Evolutionary conservation across 2,797 vertebrate species (phyloP).

Genomic region (Champsocephalus esox): DNA sequence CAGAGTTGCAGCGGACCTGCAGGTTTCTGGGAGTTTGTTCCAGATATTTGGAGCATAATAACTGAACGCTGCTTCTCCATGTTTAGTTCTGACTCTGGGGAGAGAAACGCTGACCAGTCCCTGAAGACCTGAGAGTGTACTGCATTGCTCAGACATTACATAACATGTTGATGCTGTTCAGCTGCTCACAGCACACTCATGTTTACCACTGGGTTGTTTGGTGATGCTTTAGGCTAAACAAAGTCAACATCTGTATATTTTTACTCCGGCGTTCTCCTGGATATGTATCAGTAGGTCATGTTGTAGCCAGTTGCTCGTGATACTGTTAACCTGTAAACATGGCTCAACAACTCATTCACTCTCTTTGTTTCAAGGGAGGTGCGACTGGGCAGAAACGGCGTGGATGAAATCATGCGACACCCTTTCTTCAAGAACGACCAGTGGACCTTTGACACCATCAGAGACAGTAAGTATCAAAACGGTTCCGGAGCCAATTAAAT

Average conservation of each 20-base stretch:
- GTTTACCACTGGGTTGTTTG: neutral
- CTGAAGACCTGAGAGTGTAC: too few relatives aligned
- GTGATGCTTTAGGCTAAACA: neutral
- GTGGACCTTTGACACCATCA: slow-evolving; percentile 97
- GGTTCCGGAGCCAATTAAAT: neutral
- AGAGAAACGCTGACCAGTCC: too few relatives aligned
- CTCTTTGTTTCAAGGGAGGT: slow-evolving; percentile 89
- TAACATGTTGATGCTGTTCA: neutral
- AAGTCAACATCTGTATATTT: neutral
- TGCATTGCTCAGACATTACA: neutral
- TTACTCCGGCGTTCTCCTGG: neutral
- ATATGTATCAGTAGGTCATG: neutral
- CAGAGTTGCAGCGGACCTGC: too few relatives aligned
- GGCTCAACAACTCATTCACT: slow-evolving; percentile 15
- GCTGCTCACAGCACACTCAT: neutral
- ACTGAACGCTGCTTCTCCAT: too few relatives aligned
- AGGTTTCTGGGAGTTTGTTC: too few relatives aligned
- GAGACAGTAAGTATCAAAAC: slow-evolving; percentile 90
- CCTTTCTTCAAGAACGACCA: slow-evolving; percentile 97
- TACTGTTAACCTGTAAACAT: neutral
- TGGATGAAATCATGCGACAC: slow-evolving; percentile 97
- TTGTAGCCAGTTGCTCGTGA: neutral
- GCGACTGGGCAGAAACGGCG: slow-evolving; percentile 94
- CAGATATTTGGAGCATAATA: too few relatives aligned
- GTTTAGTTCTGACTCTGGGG: too few relatives aligned